A percentile compares a stretch with the other conserved stretches of the same genome.
Conservation (phyloP, 2,888 invertebrate species). For the Mesoligia furuncula region DNA sequence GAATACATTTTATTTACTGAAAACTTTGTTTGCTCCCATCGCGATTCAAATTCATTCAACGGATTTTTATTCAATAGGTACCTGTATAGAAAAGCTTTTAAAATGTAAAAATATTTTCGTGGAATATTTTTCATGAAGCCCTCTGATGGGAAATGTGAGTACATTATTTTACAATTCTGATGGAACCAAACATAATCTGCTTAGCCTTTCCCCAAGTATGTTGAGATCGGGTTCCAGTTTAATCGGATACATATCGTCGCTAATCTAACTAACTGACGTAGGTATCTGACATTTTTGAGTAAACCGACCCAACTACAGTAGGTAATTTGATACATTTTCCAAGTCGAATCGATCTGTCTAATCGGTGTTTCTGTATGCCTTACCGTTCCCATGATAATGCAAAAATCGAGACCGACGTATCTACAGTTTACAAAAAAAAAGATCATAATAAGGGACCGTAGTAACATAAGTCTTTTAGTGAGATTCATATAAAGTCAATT, state of each 20-base stretch:
- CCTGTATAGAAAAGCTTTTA: conserved; percentile 32
- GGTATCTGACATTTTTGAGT: no score
- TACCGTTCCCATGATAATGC: no score
- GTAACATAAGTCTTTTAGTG: no score
- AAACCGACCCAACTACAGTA: no score
- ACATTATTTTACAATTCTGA: conserved; percentile 1
- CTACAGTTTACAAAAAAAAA: no score
- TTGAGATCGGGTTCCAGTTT: neutral
- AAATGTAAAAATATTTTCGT: conserved; percentile 20
- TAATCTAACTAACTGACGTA: no score
- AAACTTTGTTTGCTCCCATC: conserved; percentile 34
- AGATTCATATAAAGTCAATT: no score
- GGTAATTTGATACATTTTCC: no score
- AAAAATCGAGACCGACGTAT: no score
- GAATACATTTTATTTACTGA: conserved; percentile 34
- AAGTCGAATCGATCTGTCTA: no score
- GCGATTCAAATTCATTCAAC: conserved; percentile 48
- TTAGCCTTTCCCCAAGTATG: neutral
- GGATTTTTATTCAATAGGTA: conserved; percentile 47
- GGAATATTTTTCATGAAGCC: conserved; percentile 1
- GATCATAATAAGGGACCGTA: no score
- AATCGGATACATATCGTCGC: neutral
- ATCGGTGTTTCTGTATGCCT: no score
- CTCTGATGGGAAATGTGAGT: conserved; percentile 13
- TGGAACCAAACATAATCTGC: neutral